Base-by-base conservation (phyloP, 2,888 invertebrate genomes). In the Amorpha juglandis region DNA sequence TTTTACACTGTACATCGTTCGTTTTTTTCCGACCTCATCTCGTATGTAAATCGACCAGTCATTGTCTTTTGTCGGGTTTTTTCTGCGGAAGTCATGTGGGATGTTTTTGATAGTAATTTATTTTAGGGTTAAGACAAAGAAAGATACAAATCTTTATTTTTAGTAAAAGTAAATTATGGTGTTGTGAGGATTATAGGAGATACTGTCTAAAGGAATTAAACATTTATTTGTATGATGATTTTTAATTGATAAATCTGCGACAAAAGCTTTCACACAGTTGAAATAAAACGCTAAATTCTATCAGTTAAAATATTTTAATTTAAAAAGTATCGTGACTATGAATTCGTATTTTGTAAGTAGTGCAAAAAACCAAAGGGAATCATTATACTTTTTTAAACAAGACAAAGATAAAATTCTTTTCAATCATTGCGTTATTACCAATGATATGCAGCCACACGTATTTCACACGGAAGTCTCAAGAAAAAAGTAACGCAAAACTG, bases 21-120 rank as follows among this genome's bases (percentile, higher is more conserved):
- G 45, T 42, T 27, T 51, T n/a, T 63, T 62, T 48, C 35, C 12
- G 27, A 69, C 67, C 73, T 78, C 89, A 90, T 89, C 88, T 87
- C 84, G 77, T 89, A 90, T 91, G 90, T 90, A 90, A 91, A 91
- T 90, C 88, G 83, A 70, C 84, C 64, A 89, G 90, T 91, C 91
- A 91, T 89, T 91, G 88, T 88, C 88, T 89, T 88, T 86, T 81
- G 79, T 80, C 35, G 67, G 69, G 75, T 71, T 78, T 80, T 83
- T 84, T 74, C 78, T 76, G 79, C 85, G 87, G 88, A 90, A 88
- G 88, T 86, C 81, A 78, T 78, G 72, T 78, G 84, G 86, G 80
- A 85, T 82, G 79, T 80, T 76, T 73, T 38, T 38, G 12, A 68
- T 33, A 69, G 69, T 76, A 74, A 71, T 68, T 68, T 71, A 73